Conservation (phyloP, 2,797 vertebrate species). For the Sphaeramia orbicularis region DNA sequence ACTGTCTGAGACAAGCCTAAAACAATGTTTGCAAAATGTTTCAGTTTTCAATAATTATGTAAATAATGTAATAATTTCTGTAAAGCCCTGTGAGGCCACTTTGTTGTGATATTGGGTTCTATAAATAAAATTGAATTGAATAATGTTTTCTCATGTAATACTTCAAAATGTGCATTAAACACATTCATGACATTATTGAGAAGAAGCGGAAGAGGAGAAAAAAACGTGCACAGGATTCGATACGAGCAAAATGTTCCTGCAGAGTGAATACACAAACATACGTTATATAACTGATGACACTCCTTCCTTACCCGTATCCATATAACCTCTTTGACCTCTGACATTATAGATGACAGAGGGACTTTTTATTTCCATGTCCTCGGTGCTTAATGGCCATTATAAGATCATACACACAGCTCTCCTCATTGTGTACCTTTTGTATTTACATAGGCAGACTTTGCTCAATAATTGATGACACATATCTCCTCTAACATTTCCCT, state of each 20-base stretch:
- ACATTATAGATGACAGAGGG: background rate
- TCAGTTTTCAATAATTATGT: too few relatives aligned
- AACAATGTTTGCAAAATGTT: too few relatives aligned
- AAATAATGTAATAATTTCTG: too few relatives aligned
- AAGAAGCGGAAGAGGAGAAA: background rate
- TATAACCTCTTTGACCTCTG: constrained; percentile 2
- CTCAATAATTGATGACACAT: constrained; percentile 41
- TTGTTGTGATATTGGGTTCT: too few relatives aligned
- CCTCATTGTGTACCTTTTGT: constrained; percentile 4
- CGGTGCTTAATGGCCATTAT: background rate
- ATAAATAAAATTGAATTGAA: too few relatives aligned
- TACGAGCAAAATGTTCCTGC: background rate
- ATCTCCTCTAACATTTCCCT: constrained; percentile 31
- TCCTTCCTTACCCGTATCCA: constrained; percentile 1
- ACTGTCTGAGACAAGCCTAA: too few relatives aligned
- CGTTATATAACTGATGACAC: background rate
- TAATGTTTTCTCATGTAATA: too few relatives aligned
- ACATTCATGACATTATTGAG: background rate
- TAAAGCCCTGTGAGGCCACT: too few relatives aligned
- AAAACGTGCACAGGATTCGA: background rate
- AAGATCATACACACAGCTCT: constrained; percentile 2
- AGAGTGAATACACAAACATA: background rate
- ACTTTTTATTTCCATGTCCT: constrained; percentile 10
- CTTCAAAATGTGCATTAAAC: background rate
- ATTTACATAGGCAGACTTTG: constrained; percentile 2